A percentile compares a stretch with the other conserved stretches of the same genome.
Evolutionary conservation across 2,888 invertebrate species (phyloP).

Genomic region (Mantis religiosa): DNA sequence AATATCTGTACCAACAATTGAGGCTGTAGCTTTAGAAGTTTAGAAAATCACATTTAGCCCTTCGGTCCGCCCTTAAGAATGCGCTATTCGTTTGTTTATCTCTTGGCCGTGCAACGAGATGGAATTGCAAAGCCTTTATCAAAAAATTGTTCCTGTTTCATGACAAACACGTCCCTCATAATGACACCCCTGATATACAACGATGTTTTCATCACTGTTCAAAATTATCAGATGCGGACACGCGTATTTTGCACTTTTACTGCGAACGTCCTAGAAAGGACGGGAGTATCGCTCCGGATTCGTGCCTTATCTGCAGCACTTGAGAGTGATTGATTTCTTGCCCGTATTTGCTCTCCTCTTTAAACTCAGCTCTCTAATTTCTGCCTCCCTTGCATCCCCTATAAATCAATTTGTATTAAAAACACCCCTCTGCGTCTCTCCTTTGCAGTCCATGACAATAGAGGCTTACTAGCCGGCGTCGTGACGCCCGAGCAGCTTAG

Average conservation of each 20-base stretch:
- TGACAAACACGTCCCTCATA: no score
- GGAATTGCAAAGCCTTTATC: no score
- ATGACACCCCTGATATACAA: no score
- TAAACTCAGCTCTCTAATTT: not conserved
- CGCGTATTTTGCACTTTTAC: not conserved
- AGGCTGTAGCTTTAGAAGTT: no score
- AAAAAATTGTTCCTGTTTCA: no score
- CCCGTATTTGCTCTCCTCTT: not conserved
- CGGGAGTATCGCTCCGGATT: not conserved
- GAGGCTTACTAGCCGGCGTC: not conserved
- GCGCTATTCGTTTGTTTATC: no score
- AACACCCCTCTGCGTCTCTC: not conserved
- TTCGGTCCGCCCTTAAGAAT: no score
- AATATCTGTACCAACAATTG: no score
- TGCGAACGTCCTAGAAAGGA: not conserved
- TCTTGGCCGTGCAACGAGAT: no score
- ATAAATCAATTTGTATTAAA: not conserved
- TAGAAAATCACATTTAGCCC: no score
- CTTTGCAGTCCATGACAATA: not conserved
- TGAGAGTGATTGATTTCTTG: not conserved
- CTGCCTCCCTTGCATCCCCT: not conserved
- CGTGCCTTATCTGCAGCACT: not conserved
- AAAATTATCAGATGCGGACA: no score
- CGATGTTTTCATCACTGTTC: no score
- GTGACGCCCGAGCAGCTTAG: not conserved